Percentiles rank a stretch among this genome's conserved stretches.
phyloP scores from a whole-genome alignment of 2,113 vertebrate species.

The Anser brachyrhynchus region DNA sequence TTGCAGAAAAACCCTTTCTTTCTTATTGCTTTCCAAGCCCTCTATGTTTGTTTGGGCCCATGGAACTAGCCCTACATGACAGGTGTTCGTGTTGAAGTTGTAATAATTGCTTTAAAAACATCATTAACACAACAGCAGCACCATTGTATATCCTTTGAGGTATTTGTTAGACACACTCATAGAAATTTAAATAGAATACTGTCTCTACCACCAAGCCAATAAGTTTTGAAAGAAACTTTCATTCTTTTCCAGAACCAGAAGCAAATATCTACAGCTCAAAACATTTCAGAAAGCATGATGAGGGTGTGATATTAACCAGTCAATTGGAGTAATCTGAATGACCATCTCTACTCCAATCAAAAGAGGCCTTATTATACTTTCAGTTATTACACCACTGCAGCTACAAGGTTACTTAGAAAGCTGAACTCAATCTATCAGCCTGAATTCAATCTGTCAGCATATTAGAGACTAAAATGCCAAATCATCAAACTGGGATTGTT shows the following conservation, averaged over 20 bases:
- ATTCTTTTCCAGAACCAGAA: neutral
- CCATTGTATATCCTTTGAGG: neutral
- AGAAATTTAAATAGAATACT: neutral
- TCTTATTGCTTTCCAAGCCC: neutral
- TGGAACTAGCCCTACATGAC: neutral
- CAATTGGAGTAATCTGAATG: slow-evolving; percentile 33
- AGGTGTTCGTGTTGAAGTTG: neutral
- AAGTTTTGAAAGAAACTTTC: slow-evolving; percentile 6
- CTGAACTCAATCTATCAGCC: slow-evolving; percentile 24
- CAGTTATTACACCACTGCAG: neutral
- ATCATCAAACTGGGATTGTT: slow-evolving; percentile 8
- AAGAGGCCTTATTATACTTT: slow-evolving; percentile 9
- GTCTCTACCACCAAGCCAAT: neutral
- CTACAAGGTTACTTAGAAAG: slow-evolving; percentile 52
- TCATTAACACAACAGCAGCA: neutral
- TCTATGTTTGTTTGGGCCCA: neutral
- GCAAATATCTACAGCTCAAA: slow-evolving; percentile 19
- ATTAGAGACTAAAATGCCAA: slow-evolving; percentile 5
- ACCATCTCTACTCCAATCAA: neutral
- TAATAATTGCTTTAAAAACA: neutral
- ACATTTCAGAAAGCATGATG: slow-evolving; percentile 22
- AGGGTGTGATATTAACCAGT: slow-evolving; percentile 28
- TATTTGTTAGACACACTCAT: neutral
- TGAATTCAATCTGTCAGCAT: slow-evolving; percentile 26
- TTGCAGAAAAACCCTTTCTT: neutral